Evolutionary conservation across 2,113 vertebrate genomes (phyloP).

Genomic region (Tenebrosternarchus preto): DNA sequence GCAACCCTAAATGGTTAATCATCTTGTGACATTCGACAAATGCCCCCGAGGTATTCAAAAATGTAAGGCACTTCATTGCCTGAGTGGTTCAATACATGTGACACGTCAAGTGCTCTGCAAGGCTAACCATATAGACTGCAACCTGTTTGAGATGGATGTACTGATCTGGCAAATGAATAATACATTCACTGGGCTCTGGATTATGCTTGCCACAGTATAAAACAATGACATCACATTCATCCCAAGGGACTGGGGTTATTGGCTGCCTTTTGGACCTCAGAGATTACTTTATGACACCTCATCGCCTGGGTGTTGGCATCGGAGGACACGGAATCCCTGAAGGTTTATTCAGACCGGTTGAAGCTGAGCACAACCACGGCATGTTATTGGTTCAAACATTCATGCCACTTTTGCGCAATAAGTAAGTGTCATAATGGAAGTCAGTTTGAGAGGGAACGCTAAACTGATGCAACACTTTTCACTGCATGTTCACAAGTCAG

Average conservation of each 20-base stretch:
- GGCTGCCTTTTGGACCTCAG: constrained; percentile 15
- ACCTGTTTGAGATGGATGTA: constrained; percentile 46
- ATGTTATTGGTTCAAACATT: constrained; percentile 7
- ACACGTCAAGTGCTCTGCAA: constrained; percentile 40
- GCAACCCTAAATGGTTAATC: constrained; percentile 57
- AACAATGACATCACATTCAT: constrained; percentile 39
- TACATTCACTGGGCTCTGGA: constrained; percentile 43
- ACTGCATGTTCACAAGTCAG: neutral
- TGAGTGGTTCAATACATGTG: constrained; percentile 44
- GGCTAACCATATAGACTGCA: constrained; percentile 43
- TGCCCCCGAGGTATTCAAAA: constrained; percentile 49
- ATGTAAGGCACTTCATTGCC: constrained; percentile 41
- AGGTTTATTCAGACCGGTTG: constrained; percentile 46
- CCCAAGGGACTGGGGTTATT: constrained; percentile 30
- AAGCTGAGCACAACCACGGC: neutral
- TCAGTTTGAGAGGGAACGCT: neutral
- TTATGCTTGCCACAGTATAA: constrained; percentile 34
- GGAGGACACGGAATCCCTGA: constrained; percentile 14
- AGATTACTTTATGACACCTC: constrained; percentile 32
- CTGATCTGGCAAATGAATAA: constrained; percentile 42
- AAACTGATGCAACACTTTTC: neutral
- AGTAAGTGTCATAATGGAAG: neutral
- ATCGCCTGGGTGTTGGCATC: constrained; percentile 15
- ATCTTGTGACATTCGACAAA: constrained; percentile 55
- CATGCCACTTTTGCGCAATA: neutral